Conservation (phyloP, 2,113 vertebrate species). For the Budorcas taxicolor region DNA sequence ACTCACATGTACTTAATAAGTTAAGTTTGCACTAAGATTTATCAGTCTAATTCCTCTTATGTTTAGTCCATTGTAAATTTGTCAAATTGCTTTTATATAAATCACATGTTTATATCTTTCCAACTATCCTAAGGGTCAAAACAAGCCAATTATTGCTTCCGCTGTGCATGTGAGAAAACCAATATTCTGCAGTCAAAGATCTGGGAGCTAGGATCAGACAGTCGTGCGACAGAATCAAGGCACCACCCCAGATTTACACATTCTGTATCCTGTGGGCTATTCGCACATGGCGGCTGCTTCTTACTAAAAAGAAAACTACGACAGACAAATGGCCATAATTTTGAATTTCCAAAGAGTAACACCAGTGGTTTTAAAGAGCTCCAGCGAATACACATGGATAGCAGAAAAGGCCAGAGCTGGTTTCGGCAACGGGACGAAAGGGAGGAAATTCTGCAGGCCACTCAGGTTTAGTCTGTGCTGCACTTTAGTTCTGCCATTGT, state of each 20-base stretch:
- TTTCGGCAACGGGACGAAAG: constrained; percentile 10
- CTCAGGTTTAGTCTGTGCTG: constrained; percentile 56
- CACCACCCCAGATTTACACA: accelerated
- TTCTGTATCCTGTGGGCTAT: too few relatives aligned
- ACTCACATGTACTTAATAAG: background rate
- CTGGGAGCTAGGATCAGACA: background rate
- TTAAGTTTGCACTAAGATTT: background rate
- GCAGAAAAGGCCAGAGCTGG: background rate
- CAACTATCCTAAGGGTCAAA: background rate
- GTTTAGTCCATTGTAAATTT: background rate
- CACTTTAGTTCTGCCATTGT: constrained; percentile 71
- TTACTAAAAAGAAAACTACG: background rate
- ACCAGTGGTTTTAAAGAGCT: background rate
- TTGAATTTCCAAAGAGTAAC: background rate
- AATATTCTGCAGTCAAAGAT: background rate
- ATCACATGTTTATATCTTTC: background rate
- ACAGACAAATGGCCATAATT: constrained; percentile 25
- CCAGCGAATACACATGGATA: background rate
- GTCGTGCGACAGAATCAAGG: background rate
- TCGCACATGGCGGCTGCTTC: background rate
- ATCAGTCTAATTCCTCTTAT: background rate
- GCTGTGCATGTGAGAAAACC: background rate
- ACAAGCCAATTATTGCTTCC: background rate
- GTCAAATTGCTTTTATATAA: background rate
- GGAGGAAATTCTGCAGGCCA: constrained; percentile 64